A percentile compares a stretch with the other conserved stretches of the same genome.
These are phyloP conservation scores for Zygothrica quintamaculata DNA, from an alignment of 2,888 invertebrate species.

Conservation along the genomic window DNA sequence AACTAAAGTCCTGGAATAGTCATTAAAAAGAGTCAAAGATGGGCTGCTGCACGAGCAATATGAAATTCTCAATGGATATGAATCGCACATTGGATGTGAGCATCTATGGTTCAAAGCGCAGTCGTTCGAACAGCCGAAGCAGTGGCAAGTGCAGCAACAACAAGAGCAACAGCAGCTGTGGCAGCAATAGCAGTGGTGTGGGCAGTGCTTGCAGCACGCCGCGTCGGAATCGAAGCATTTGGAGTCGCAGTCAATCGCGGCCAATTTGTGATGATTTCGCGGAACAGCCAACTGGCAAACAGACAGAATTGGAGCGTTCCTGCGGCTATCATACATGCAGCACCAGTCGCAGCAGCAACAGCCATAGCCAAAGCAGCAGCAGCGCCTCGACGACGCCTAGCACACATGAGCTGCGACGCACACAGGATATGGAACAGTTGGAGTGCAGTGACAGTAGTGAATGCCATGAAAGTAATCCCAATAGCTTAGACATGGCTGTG, in stretches of 20 bases:
- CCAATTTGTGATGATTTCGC: constrained; percentile 80
- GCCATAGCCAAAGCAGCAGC: too few relatives aligned
- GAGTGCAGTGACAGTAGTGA: too few relatives aligned
- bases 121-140: constrained; percentile 20
- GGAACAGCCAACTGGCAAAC: constrained; percentile 45
- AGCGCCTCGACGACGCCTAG: constrained; percentile 57
- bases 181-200: constrained; percentile 57
- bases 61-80: constrained; percentile 36
- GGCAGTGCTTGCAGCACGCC: constrained; percentile 52
- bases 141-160: constrained; percentile 12
- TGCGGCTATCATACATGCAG: constrained; percentile 65
- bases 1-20: not conserved
- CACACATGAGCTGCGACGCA: constrained; percentile 43
- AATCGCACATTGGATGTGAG: constrained; percentile 29
- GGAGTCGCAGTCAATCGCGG: constrained; percentile 54
- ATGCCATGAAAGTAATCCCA: not conserved
- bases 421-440: constrained; percentile 53
- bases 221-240: constrained; percentile 46
- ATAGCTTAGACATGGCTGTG: constrained; percentile 15
- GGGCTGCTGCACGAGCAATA: constrained; percentile 77
- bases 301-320: constrained; percentile 48
- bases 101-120: constrained; percentile 27
- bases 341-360: too few relatives aligned
- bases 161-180: constrained; percentile 33
- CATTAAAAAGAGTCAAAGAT: constrained; percentile 54